phyloP scores from a whole-genome alignment of 2,113 vertebrate genomes.

The Centropus unirufus region DNA sequence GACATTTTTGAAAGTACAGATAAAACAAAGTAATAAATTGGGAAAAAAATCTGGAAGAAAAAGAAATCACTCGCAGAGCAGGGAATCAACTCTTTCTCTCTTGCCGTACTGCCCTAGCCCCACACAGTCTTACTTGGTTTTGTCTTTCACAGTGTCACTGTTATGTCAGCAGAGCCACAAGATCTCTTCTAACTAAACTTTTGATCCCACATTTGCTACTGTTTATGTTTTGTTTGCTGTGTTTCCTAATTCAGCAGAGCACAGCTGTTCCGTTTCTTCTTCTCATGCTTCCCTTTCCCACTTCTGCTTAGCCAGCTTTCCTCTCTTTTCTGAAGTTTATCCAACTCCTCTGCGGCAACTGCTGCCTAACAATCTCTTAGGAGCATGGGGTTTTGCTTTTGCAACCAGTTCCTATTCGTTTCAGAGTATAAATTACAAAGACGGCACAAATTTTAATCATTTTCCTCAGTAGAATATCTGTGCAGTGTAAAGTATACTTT shows the following conservation, averaged over 20 bases:
- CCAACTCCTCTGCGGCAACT: not conserved
- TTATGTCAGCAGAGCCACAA: not conserved
- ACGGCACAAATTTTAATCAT: not conserved
- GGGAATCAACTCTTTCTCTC: not conserved
- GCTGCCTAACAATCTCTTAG: not conserved
- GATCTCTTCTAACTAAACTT: not conserved
- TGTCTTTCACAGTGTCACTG: not conserved
- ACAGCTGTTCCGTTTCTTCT: not conserved
- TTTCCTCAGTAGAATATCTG: not conserved
- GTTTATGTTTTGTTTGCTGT: not conserved
- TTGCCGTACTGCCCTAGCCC: not conserved
- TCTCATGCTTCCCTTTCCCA: not conserved
- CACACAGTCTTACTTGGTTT: not conserved
- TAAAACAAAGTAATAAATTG: not conserved
- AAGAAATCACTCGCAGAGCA: not conserved
- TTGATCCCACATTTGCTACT: not conserved
- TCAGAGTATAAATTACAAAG: not conserved
- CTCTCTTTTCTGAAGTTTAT: not conserved
- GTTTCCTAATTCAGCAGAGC: not conserved
- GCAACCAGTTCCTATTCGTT: not conserved
- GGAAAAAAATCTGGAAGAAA: not conserved
- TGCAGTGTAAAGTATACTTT: not conserved
- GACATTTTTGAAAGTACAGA: not conserved
- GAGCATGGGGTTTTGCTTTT: not conserved
- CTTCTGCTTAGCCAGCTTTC: not conserved